Conservation (phyloP, 2,113 vertebrate genomes). For the Synchiropus splendidus region DNA sequence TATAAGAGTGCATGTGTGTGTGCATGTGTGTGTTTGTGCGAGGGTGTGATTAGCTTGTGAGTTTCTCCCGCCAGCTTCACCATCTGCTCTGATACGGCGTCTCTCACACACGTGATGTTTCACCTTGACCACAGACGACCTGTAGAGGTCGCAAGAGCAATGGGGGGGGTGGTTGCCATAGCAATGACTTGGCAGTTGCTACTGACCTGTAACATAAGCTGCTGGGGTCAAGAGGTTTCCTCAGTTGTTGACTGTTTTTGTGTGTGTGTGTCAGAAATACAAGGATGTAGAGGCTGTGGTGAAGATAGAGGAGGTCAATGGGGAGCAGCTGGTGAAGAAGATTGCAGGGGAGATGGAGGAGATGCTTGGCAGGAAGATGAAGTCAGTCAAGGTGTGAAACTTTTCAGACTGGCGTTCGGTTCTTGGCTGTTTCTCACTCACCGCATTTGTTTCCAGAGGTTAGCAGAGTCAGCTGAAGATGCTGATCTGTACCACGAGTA, state of each 20-base stretch:
- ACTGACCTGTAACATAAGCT: too few species aligned
- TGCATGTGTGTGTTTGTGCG: too few species aligned
- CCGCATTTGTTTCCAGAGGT: slow-evolving; percentile 57
- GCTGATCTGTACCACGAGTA: slow-evolving; percentile 85
- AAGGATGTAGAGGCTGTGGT: slow-evolving; percentile 81
- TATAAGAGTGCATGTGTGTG: too few species aligned
- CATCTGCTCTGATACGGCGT: too few species aligned
- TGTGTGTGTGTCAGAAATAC: slow-evolving; percentile 73
- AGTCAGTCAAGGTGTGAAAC: slow-evolving; percentile 79
- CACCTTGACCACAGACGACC: slow-evolving; percentile 4
- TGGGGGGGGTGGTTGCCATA: too few species aligned
- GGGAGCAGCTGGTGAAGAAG: slow-evolving; percentile 81
- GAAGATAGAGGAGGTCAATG: slow-evolving; percentile 83
- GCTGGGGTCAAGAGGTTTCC: too few species aligned
- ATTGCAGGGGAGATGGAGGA: slow-evolving; percentile 90
- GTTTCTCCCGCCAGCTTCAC: too few species aligned
- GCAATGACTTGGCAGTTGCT: too few species aligned
- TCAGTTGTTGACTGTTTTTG: neutral
- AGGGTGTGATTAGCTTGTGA: too few species aligned
- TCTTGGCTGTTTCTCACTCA: neutral
- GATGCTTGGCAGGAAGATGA: slow-evolving; percentile 89
- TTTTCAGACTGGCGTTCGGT: neutral
- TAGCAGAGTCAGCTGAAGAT: slow-evolving; percentile 87
- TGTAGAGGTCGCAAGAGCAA: neutral
- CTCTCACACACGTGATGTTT: too few species aligned